These are phyloP conservation scores for Xanthorhoe designata DNA, from an alignment of 2,888 invertebrate genomes.

Conservation along the genomic window DNA sequence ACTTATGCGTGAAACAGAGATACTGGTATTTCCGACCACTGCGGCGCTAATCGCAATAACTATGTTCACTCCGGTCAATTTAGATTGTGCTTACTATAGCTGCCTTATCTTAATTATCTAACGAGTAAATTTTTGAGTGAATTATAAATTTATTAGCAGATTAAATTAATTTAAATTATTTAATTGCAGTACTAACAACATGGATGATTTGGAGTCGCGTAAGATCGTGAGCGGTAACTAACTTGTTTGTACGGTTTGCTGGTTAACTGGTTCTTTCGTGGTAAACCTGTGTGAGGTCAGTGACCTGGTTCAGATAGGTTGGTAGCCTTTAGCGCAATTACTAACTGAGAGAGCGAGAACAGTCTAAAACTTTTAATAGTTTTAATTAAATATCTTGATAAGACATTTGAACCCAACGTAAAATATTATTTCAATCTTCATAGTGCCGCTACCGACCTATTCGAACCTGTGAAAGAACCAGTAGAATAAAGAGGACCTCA, in stretches of 20 bases:
- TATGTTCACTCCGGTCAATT: too few relatives aligned
- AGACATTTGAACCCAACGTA: too few relatives aligned
- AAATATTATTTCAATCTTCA: too few relatives aligned
- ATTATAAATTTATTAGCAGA: not conserved
- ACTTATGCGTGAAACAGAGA: too few relatives aligned
- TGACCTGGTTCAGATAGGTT: not conserved
- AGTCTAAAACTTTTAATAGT: not conserved
- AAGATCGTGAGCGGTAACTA: constrained; percentile 84
- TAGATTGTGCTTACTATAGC: too few relatives aligned
- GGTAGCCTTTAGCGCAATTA: not conserved
- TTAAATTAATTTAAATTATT: constrained; percentile 9
- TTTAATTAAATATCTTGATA: too few relatives aligned
- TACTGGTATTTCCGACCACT: too few relatives aligned
- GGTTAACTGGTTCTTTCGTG: constrained; percentile 3
- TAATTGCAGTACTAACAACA: constrained; percentile 74
- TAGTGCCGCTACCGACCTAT: not conserved
- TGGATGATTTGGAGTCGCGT: constrained; percentile 82
- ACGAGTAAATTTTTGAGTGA: too few relatives aligned
- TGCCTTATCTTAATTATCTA: too few relatives aligned
- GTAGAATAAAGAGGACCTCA: not conserved
- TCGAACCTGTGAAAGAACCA: not conserved
- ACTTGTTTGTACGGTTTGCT: constrained; percentile 29
- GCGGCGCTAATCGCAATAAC: too few relatives aligned
- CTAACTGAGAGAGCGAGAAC: too few relatives aligned
- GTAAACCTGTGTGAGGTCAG: not conserved